phyloP scores from a whole-genome alignment of 2,797 vertebrate species.

The Typhlichthys subterraneus region DNA sequence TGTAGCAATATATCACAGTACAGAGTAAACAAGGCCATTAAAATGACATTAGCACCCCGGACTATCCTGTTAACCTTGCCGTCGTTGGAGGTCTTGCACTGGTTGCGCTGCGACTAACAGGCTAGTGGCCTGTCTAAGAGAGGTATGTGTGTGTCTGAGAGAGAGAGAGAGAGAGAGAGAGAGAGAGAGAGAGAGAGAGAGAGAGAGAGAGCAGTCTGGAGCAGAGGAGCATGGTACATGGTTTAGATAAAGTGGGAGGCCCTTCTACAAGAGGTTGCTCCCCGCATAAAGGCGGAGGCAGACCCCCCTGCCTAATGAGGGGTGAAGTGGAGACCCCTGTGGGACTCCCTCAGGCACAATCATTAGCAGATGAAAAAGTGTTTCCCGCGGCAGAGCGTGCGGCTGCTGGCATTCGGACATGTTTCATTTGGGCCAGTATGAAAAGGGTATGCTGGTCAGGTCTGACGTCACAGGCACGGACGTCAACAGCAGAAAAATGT shows the following conservation, averaged over 20 bases:
- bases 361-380: conserved; percentile 84
- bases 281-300: conserved; percentile 72
- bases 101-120: conserved; percentile 33
- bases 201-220: conserved; percentile 42
- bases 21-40: conserved; percentile 66
- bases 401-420: conserved; percentile 69
- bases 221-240: conserved; percentile 66
- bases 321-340: conserved; percentile 77
- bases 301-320: conserved; percentile 78
- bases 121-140: conserved; percentile 27
- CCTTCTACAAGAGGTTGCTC: conserved; percentile 72
- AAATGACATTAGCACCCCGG: conserved; percentile 66
- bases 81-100: conserved; percentile 26
- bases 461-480: conserved; percentile 36
- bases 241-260: conserved; percentile 67
- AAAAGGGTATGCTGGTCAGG: conserved; percentile 58
- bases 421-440: conserved; percentile 77
- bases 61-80: conserved; percentile 52
- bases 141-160: background rate
- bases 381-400: conserved; percentile 75
- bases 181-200: conserved; percentile 14
- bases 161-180: conserved; percentile 1
- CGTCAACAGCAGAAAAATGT: conserved; percentile 37
- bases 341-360: conserved; percentile 82
- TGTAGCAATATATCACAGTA: conserved; percentile 62